phyloP scores from a whole-genome alignment of 2,888 invertebrate species.

The Mechanitis messenoides region DNA sequence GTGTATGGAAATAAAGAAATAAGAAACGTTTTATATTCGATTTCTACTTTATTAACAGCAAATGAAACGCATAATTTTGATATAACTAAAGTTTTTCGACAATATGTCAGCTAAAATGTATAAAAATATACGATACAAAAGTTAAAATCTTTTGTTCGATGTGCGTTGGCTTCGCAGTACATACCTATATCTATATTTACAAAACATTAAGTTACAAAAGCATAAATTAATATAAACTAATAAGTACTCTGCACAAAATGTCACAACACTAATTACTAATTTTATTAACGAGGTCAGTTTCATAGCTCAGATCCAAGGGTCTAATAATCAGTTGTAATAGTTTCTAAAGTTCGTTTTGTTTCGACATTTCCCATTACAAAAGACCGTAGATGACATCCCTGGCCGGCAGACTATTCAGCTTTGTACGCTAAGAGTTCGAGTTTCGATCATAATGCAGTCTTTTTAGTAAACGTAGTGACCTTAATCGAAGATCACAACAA shows the following conservation, averaged over 20 bases:
- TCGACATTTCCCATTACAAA: neutral
- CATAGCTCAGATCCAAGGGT: constrained; percentile 21
- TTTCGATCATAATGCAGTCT: constrained; percentile 70
- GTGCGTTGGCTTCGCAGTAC: constrained; percentile 35
- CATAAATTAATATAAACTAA: constrained; percentile 75
- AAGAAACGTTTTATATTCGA: constrained; percentile 6
- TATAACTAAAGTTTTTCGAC: constrained; percentile 65
- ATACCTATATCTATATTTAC: constrained; percentile 64
- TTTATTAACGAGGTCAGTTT: constrained; percentile 52
- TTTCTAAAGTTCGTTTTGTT: neutral
- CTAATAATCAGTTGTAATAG: constrained; percentile 11
- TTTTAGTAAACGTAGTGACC: constrained; percentile 37
- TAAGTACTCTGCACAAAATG: constrained; percentile 76
- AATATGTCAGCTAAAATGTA: constrained; percentile 66
- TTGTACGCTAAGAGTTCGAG: constrained; percentile 37
- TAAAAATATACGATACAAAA: constrained; percentile 67
- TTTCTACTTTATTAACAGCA: constrained; percentile 16
- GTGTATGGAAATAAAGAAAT: neutral
- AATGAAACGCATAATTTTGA: constrained; percentile 38
- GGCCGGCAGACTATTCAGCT: constrained; percentile 12
- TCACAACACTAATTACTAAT: constrained; percentile 58
- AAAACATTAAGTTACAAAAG: constrained; percentile 59
- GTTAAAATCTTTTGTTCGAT: constrained; percentile 37
- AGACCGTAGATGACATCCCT: constrained; percentile 9
- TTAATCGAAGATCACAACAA: constrained; percentile 69